Base-by-base conservation (phyloP, 2,113 vertebrate genomes). In the Sorex fumeus region DNA sequence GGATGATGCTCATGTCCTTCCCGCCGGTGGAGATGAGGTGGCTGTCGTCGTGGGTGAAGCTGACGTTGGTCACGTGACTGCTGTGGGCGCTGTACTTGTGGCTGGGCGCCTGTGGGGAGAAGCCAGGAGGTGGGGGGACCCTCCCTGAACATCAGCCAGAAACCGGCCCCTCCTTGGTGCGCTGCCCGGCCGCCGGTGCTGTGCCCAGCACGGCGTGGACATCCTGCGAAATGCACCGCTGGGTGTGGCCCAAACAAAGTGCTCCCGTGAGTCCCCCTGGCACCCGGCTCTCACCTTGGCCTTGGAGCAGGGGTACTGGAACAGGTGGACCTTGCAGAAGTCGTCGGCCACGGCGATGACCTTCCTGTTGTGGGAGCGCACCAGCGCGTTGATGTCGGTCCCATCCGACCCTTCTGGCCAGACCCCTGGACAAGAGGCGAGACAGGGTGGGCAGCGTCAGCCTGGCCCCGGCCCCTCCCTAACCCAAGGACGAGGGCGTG, bases 1-100 rank as follows among this genome's bases (percentile, higher is more conserved):
- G 99, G 97, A 99, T 99, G 97, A 99, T 99, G 97, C 99, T 99
- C 98, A 97, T 99, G 98, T 99, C 99, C 96, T 99, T 99, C 64
- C 99, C 99, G 80, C 99, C 99, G 67, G 99, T 99, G 53, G 99
- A 99, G 97, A 99, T 98, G 96, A 99, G 98, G 97, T 99, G 99
- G 95, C 98, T 98, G 92, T 99, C 99, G 0, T 96, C 98, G 69
- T 98, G 97, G 93, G 99, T 98, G 97, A 99, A 99, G 97, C 99
- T 99, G 96, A 99, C 99, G 0, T 99, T 99, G 97, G 99, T 99
- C 97, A 99, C 99, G 3, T 99, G 99, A 97, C 99, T 99, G 94
- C 99, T 99, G 98, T 99, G 99, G 88, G 99, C 99, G 0, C 98
- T 99, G 98, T 99, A 99, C 95, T 99, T 99, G 94, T 99, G 98